Conservation (phyloP, 2,888 invertebrate species). For the Hirtodrosophila histrioides region DNA sequence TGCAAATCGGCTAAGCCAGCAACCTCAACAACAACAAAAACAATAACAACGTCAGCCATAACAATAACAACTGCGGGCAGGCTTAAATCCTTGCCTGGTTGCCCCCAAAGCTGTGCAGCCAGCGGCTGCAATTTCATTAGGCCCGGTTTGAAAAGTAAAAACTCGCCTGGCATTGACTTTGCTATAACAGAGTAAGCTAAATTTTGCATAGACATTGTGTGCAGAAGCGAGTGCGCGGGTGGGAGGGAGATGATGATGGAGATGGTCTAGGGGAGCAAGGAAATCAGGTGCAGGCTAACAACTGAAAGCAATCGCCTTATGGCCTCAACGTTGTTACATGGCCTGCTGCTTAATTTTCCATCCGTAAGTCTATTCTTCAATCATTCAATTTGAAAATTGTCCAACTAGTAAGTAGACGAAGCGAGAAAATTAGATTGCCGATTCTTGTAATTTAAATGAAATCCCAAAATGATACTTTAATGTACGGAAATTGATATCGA, state of each 20-base stretch:
- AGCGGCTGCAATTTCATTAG: conserved; percentile 53
- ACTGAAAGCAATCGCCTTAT: conserved; percentile 15
- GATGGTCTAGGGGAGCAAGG: no score
- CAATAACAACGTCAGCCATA: neutral
- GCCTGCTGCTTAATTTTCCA: neutral
- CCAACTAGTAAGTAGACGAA: no score
- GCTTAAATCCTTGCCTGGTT: conserved; percentile 16
- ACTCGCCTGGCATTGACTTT: conserved; percentile 27
- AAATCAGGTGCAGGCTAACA: neutral
- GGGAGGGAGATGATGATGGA: no score
- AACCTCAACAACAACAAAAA: conserved; percentile 2
- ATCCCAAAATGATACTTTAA: no score
- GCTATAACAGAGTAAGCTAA: conserved; percentile 13
- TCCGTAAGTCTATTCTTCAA: neutral
- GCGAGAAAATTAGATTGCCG: no score
- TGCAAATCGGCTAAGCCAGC: conserved; percentile 27
- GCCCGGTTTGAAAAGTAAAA: conserved; percentile 5
- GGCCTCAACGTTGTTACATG: neutral
- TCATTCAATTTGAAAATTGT: neutral
- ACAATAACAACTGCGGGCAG: conserved; percentile 17
- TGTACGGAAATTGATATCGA: no score
- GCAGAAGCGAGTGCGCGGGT: neutral
- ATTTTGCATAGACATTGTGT: conserved; percentile 5
- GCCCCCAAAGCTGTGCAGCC: conserved; percentile 25
- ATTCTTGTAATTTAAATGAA: no score